Base-by-base conservation (phyloP, 1,140 invertebrate species). In the Proctacanthus coquilletti region DNA sequence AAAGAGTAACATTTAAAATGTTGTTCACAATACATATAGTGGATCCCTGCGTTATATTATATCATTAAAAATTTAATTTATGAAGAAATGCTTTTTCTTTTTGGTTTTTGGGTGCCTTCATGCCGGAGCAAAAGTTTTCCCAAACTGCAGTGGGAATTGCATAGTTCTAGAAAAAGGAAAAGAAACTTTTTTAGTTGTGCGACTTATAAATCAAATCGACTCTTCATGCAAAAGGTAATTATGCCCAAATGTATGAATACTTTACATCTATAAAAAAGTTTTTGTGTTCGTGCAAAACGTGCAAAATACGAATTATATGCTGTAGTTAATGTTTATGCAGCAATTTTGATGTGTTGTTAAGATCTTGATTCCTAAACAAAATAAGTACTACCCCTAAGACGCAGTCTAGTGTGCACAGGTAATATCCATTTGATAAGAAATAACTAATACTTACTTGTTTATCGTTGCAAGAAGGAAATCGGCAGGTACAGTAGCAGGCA, bases 391-490 rank as follows among this genome's bases (percentile, higher is more conserved):
- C n/a, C n/a, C n/a, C n/a, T n/a, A 38, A 34, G n/a, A 17, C 8
- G 11, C 18, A 13, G 1, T 34, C 17, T 31, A 40, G 21, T 25
- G 14, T 2, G 13, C 18, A 15, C 23, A 17, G 23, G 19, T 21
- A 30, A 34, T 9, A 31, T 32, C 35, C 27, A 15, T 14, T 13
- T n/a, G 37, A 29, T 18, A 37, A 17, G 37, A 14, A 34, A 19
- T 5, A 30, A 29, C 25, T 3, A 32, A 40, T 15, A 73, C 75
- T 75, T 64, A 86, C 80, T 85, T 86, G 49, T 72, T 82, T 38
- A 83, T 71, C 27, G 83, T 82, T 25, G 81, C 83, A 49, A 79
- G 77, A 38, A 84, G 68, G 36, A 94, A 76, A 58, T 94, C 88
- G 32, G 77, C 77, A 6, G 88, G 85, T 32, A 93, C 61, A 20